Conservation (phyloP, 1,140 invertebrate species). For the Thrips palmi region DNA sequence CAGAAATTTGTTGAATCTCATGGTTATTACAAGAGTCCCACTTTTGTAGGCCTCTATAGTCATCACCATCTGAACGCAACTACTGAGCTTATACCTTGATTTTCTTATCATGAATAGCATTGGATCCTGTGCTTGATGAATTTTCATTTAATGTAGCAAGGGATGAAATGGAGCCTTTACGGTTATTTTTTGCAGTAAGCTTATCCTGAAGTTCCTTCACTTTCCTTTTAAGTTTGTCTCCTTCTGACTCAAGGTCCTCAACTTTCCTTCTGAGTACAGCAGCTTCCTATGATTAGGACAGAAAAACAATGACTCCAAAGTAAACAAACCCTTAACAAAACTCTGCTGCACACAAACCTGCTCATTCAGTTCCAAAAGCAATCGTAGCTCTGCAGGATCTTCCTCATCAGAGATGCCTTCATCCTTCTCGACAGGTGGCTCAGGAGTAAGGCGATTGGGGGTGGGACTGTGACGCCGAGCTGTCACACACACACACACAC, state of each 20-base stretch:
- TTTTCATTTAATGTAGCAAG: too few relatives aligned
- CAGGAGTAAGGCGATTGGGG: slow-evolving; percentile 32
- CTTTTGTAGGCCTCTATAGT: background rate
- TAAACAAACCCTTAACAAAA: background rate
- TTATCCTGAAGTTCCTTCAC: slow-evolving; percentile 58
- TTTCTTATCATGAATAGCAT: slow-evolving; percentile 40
- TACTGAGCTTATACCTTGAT: slow-evolving; percentile 29
- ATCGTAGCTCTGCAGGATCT: slow-evolving; percentile 50
- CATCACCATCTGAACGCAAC: background rate
- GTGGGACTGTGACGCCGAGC: slow-evolving; percentile 41
- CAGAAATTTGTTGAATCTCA: background rate
- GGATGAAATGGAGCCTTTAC: slow-evolving; percentile 14
- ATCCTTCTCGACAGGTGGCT: slow-evolving; percentile 44
- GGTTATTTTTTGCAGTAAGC: slow-evolving; percentile 21
- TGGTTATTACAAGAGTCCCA: background rate
- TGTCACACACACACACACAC: slow-evolving; percentile 18
- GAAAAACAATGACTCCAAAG: background rate
- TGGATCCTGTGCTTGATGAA: slow-evolving; percentile 22
- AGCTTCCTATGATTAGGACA: slow-evolving; percentile 50
- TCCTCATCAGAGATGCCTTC: slow-evolving; percentile 57
- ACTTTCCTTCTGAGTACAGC: slow-evolving; percentile 60
- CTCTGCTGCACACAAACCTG: slow-evolving; percentile 25
- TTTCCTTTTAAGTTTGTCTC: slow-evolving; percentile 52
- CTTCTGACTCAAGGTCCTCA: slow-evolving; percentile 66
- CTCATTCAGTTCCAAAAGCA: slow-evolving; percentile 75